Conservation (phyloP, 2,113 vertebrate genomes). For the Thomomys bottae region DNA sequence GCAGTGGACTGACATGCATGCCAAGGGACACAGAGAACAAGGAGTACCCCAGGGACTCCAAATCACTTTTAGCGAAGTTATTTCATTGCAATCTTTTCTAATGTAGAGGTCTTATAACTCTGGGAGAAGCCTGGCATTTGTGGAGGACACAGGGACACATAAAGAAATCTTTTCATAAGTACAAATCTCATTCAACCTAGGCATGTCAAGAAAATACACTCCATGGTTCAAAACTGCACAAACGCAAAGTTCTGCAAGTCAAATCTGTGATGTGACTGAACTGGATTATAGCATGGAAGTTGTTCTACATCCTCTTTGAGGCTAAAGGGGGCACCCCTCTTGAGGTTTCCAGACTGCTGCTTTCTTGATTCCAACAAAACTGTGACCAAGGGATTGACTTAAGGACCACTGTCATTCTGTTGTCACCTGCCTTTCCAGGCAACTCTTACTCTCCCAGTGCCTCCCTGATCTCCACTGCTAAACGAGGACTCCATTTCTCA, state of each 20-base stretch:
- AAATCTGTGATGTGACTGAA: not conserved
- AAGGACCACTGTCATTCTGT: not conserved
- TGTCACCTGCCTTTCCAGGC: not conserved
- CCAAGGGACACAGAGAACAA: not conserved
- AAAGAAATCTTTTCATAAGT: slow-evolving; percentile 1
- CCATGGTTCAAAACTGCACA: not conserved
- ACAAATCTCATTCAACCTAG: not conserved
- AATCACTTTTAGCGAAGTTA: not conserved
- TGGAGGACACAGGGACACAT: not conserved
- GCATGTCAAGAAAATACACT: not conserved
- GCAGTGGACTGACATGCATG: accelerated
- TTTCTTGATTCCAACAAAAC: slow-evolving; percentile 28
- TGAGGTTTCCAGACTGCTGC: not conserved
- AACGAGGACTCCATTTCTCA: not conserved
- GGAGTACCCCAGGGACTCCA: not conserved
- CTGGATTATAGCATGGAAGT: not conserved
- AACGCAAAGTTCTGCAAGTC: not conserved
- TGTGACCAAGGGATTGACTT: not conserved
- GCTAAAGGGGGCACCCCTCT: not conserved
- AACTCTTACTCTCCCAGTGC: not conserved
- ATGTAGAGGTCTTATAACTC: not conserved
- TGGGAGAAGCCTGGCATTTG: not conserved
- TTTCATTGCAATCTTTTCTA: not conserved
- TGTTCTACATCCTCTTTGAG: not conserved
- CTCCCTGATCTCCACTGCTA: not conserved